Percentiles rank a stretch among this genome's conserved stretches.
phyloP scores from a whole-genome alignment of 2,888 invertebrate species.

The Chironomus tentans region DNA sequence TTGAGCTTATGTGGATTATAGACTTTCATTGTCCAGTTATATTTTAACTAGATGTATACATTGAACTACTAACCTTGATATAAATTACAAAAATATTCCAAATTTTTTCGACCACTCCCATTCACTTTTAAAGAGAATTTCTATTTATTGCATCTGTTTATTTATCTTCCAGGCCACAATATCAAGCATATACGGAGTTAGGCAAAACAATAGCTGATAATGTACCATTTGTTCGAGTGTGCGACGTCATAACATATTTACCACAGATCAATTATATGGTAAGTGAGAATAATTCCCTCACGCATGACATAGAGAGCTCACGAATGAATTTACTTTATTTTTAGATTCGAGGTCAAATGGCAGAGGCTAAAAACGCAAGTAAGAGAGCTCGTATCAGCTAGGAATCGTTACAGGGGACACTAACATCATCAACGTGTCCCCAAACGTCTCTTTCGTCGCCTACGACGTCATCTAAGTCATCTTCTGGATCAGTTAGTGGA shows the following conservation, averaged over 20 bases:
- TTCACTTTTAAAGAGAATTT: no score
- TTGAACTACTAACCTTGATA: neutral
- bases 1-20: conserved; percentile 26
- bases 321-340: neutral
- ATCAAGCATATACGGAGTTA: conserved; percentile 64
- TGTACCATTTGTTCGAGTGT: conserved; percentile 70
- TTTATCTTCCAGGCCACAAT: conserved; percentile 51
- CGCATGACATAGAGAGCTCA: neutral
- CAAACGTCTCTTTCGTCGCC: conserved; percentile 29
- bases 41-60: neutral
- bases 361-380: conserved; percentile 39
- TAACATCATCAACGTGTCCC: conserved; percentile 40
- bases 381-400: conserved; percentile 43
- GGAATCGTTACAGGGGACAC: conserved; percentile 45
- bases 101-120: neutral
- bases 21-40: neutral
- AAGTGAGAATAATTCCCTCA: conserved; percentile 28
- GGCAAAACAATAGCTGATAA: conserved; percentile 67
- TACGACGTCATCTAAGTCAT: neutral
- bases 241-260: conserved; percentile 76
- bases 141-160: no score
- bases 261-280: conserved; percentile 82
- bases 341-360: conserved; percentile 33
- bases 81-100: neutral
- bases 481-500: neutral